Conservation (phyloP, 2,888 invertebrate species). For the Agriotes lineatus region DNA sequence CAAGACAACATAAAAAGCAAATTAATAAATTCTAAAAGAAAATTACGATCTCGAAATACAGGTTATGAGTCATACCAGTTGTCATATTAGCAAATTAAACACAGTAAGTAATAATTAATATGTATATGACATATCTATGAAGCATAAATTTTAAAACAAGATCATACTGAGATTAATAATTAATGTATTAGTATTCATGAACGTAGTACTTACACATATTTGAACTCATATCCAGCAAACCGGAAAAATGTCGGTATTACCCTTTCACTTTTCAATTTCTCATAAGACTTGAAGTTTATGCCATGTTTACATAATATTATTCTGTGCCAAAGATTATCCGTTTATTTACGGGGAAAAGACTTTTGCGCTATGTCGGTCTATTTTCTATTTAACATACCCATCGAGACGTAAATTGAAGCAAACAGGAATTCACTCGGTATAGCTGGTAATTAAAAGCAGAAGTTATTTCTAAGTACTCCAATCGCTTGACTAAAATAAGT, state of each 20-base stretch:
- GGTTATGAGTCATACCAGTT: conserved; percentile 33
- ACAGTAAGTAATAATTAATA: conserved; percentile 39
- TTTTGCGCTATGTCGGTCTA: conserved; percentile 3
- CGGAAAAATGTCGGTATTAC: conserved; percentile 14
- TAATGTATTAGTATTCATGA: conserved; percentile 26
- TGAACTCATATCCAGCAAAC: conserved; percentile 13
- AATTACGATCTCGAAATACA: conserved; percentile 5
- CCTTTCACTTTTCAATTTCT: conserved; percentile 24
- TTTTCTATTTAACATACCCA: neutral
- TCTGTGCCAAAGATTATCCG: conserved; percentile 6
- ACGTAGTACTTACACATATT: conserved; percentile 4
- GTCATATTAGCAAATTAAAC: conserved; percentile 44
- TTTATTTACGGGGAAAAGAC: neutral
- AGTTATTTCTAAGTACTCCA: no score
- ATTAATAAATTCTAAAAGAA: conserved; percentile 15
- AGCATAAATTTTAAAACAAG: conserved; percentile 24
- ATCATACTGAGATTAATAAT: conserved; percentile 25
- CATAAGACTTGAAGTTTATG: conserved; percentile 12
- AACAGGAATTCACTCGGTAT: no score
- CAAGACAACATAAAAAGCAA: neutral
- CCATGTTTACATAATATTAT: conserved; percentile 12
- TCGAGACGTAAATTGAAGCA: no score
- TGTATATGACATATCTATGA: conserved; percentile 14
- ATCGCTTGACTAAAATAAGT: no score
- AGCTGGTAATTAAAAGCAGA: no score